Conservation (phyloP, 2,888 invertebrate genomes). For the Oxyscelio sp. region DNA sequence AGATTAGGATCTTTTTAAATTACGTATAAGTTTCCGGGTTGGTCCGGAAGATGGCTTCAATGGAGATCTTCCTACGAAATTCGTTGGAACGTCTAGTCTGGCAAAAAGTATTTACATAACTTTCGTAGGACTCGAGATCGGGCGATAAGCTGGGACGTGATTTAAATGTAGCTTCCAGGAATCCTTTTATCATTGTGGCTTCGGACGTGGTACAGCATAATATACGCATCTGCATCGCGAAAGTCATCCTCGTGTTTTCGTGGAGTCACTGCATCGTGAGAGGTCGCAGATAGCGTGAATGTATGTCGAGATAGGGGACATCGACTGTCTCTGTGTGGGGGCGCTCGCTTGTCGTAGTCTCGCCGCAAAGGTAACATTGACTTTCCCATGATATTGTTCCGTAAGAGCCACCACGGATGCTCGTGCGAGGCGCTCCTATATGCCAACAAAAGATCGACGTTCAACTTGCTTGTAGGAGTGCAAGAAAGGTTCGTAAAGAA, state of each 20-base stretch:
- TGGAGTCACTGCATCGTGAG: slow-evolving; percentile 30
- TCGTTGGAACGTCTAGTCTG: not conserved
- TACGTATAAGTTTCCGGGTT: not conserved
- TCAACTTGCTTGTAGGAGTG: slow-evolving; percentile 15
- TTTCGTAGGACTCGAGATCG: not conserved
- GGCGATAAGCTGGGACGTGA: slow-evolving; percentile 2
- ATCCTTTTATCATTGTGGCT: slow-evolving; percentile 18
- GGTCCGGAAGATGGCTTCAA: not conserved
- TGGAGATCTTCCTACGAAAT: not conserved
- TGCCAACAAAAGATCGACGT: slow-evolving; percentile 22
- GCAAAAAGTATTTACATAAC: not conserved
- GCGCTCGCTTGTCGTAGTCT: slow-evolving; percentile 39
- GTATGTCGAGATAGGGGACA: slow-evolving; percentile 3
- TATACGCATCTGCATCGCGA: slow-evolving; percentile 30
- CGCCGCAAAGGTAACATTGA: slow-evolving; percentile 77
- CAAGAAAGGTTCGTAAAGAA: slow-evolving; percentile 17
- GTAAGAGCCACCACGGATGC: slow-evolving; percentile 34
- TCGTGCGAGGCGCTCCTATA: slow-evolving; percentile 11
- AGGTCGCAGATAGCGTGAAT: slow-evolving; percentile 19
- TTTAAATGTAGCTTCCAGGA: slow-evolving; percentile 27
- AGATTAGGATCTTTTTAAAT: not conserved
- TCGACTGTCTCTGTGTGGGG: slow-evolving; percentile 7
- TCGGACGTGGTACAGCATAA: slow-evolving; percentile 12
- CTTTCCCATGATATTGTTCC: slow-evolving; percentile 80
- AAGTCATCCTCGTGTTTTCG: slow-evolving; percentile 28